Evolutionary conservation across 2,113 vertebrate genomes (phyloP).

Genomic region (Microtus oregoni): DNA sequence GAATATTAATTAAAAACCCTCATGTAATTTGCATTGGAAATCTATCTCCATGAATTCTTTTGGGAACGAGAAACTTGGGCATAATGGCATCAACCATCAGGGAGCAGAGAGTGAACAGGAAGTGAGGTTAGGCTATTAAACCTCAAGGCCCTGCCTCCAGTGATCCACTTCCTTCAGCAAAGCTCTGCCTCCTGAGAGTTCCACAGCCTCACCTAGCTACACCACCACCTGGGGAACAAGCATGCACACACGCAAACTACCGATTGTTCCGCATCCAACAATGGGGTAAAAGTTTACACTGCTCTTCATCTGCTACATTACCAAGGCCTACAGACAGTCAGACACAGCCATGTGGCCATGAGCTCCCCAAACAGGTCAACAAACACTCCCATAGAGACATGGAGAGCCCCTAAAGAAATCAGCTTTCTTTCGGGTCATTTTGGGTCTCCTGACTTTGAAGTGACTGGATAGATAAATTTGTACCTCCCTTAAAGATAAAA

Average conservation of each 20-base stretch:
- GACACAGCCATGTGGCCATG: rapidly evolving
- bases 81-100: background rate
- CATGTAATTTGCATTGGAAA: no score
- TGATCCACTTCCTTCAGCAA: background rate
- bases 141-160: no score
- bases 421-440: background rate
- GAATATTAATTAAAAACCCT: no score
- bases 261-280: no score
- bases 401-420: background rate
- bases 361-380: background rate
- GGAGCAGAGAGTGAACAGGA: background rate
- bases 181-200: background rate
- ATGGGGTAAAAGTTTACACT: background rate
- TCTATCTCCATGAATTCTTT: no score
- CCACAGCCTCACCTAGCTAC: background rate
- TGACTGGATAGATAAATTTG: background rate
- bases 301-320: background rate
- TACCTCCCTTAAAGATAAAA: background rate
- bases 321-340: background rate
- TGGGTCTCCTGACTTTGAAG: background rate
- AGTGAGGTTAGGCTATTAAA: no score
- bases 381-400: background rate
- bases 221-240: background rate
- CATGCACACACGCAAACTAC: background rate
- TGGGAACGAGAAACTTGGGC: background rate